These are phyloP conservation scores for Acanthopagrus latus DNA, from an alignment of 2,797 vertebrate genomes.

Conservation along the genomic window DNA sequence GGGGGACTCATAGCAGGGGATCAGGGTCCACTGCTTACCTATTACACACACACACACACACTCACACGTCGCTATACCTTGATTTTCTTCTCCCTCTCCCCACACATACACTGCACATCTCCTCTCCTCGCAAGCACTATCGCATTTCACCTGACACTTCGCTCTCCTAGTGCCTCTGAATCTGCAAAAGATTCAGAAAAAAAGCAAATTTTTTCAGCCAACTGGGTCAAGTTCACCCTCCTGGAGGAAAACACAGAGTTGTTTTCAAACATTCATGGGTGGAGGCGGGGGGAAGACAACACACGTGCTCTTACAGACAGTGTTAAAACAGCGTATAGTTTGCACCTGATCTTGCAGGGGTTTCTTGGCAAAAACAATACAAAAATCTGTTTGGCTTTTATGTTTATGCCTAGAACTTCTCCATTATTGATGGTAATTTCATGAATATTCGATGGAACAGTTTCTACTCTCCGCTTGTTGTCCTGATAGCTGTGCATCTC, in stretches of 20 bases:
- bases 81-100: conserved; percentile 22
- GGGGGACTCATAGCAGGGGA: conserved; percentile 61
- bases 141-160: conserved; percentile 42
- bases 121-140: conserved; percentile 35
- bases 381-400: conserved; percentile 23
- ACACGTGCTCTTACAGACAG: neutral
- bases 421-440: conserved; percentile 62
- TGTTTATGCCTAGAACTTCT: conserved; percentile 30
- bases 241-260: conserved; percentile 41
- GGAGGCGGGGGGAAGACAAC: conserved; percentile 12
- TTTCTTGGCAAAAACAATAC: conserved; percentile 14
- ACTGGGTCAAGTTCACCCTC: conserved; percentile 63
- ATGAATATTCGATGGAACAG: conserved; percentile 59
- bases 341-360: conserved; percentile 33
- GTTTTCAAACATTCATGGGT: conserved; percentile 66
- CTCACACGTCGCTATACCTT: neutral
- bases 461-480: conserved; percentile 23
- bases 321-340: conserved; percentile 30
- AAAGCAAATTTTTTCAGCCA: conserved; percentile 52
- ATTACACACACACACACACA: conserved; percentile 32
- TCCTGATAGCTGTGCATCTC: conserved; percentile 1
- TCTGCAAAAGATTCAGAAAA: conserved; percentile 45
- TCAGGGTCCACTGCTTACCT: conserved; percentile 57
- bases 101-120: conserved; percentile 28
- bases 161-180: conserved; percentile 34